Evolutionary conservation across 2,888 invertebrate species (phyloP).

Genomic region (Tenthredo notha): DNA sequence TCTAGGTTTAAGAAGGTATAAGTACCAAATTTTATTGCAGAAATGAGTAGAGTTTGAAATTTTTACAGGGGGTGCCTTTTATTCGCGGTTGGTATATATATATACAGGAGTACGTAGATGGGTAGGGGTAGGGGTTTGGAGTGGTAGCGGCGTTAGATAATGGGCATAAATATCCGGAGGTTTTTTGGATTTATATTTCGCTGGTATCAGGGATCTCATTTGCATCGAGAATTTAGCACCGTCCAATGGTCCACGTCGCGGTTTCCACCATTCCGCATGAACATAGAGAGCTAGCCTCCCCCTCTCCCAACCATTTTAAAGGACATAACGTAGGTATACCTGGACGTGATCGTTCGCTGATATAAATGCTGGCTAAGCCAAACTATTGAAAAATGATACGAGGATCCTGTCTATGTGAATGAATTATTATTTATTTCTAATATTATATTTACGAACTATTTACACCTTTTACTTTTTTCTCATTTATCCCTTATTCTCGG

Average conservation of each 20-base stretch:
- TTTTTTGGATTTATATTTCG: conserved; percentile 76
- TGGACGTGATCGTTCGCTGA: conserved; percentile 54
- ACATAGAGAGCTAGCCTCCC: not conserved
- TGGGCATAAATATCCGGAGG: conserved; percentile 74
- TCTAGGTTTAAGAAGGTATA: not conserved
- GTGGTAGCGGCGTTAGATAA: conserved; percentile 68
- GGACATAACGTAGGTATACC: conserved; percentile 15
- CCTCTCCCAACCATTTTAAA: conserved; percentile 16
- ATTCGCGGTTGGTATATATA: not conserved
- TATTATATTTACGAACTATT: too few relatives aligned
- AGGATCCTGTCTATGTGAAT: conserved; percentile 71
- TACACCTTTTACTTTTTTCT: too few relatives aligned
- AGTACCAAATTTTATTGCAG: not conserved
- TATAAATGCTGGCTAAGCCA: conserved; percentile 67
- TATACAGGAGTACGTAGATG: conserved; percentile 52
- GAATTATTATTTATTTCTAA: conserved; percentile 61
- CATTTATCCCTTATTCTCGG: not conserved
- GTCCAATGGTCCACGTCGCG: conserved; percentile 33
- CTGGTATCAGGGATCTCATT: conserved; percentile 75
- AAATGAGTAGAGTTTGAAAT: not conserved
- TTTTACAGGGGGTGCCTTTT: not conserved
- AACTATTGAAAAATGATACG: conserved; percentile 75
- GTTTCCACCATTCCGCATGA: not conserved
- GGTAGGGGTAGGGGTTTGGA: conserved; percentile 57
- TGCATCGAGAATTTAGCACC: conserved; percentile 74